A percentile compares a stretch with the other conserved stretches of the same genome.
These are phyloP conservation scores for Lithophane socia DNA, from an alignment of 2,888 invertebrate genomes.

Conservation along the genomic window DNA sequence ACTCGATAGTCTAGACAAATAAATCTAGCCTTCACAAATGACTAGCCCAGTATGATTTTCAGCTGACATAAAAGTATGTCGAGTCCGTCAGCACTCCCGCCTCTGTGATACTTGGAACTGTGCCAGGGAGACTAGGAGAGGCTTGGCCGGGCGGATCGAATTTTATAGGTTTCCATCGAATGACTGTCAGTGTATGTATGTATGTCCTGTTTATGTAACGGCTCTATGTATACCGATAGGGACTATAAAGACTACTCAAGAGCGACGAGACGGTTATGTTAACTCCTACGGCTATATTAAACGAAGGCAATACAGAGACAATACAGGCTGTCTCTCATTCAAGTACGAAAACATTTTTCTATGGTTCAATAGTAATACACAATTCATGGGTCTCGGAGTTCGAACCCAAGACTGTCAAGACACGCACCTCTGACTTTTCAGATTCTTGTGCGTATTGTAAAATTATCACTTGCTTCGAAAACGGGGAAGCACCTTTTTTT, in stretches of 20 bases:
- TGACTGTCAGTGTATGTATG: slow-evolving; percentile 9
- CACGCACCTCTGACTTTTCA: too few relatives aligned
- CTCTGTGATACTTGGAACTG: slow-evolving; percentile 30
- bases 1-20: slow-evolving; percentile 6
- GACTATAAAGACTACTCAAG: background rate
- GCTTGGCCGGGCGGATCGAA: slow-evolving; percentile 56
- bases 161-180: slow-evolving; percentile 32
- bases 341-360: background rate
- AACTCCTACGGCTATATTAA: background rate
- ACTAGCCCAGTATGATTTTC: slow-evolving; percentile 3
- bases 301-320: background rate
- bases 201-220: slow-evolving; percentile 7
- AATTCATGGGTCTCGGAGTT: too few relatives aligned
- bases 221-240: background rate
- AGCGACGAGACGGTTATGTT: slow-evolving; percentile 9
- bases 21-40: slow-evolving; percentile 2
- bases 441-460: too few relatives aligned
- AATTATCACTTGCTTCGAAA: too few relatives aligned
- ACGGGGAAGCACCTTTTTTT: too few relatives aligned
- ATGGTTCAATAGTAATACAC: background rate
- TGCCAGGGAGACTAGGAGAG: slow-evolving; percentile 35
- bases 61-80: slow-evolving; percentile 29
- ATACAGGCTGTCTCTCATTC: background rate
- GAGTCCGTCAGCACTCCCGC: slow-evolving; percentile 29
- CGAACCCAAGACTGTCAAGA: too few relatives aligned